phyloP scores from a whole-genome alignment of 2,888 invertebrate species.

The Cactoblastis cactorum region DNA sequence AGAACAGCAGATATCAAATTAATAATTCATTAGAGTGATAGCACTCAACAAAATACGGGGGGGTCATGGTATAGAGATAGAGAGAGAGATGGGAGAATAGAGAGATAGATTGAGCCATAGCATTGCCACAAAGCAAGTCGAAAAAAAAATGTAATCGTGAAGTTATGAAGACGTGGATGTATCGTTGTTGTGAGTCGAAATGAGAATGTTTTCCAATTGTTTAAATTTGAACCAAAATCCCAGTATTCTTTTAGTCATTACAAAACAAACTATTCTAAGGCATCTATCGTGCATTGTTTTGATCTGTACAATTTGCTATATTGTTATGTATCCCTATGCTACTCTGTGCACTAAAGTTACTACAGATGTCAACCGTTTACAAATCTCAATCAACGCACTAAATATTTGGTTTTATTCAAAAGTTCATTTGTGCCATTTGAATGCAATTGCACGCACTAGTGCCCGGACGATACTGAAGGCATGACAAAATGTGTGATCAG shows the following conservation, averaged over 20 bases:
- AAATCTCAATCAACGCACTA: constrained; percentile 13
- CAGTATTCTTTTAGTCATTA: constrained; percentile 20
- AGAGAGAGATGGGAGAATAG: constrained; percentile 34
- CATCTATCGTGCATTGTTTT: constrained; percentile 52
- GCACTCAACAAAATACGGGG: constrained; percentile 19
- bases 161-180: constrained; percentile 54
- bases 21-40: constrained; percentile 15
- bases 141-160: constrained; percentile 66
- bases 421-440: constrained; percentile 5
- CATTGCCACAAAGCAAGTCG: constrained; percentile 75
- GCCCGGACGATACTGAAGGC: constrained; percentile 32
- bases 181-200: constrained; percentile 37
- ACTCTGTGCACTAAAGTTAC: constrained; percentile 51
- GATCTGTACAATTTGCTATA: constrained; percentile 29
- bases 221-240: constrained; percentile 9
- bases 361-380: constrained; percentile 26
- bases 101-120: constrained; percentile 62
- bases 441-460: constrained; percentile 36
- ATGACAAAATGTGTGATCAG: constrained; percentile 43
- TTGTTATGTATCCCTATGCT: constrained; percentile 39
- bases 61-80: constrained; percentile 31
- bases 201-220: constrained; percentile 27
- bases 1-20: constrained; percentile 19
- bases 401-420: constrained; percentile 15
- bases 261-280: constrained; percentile 35